Percentiles rank a stretch among this genome's conserved stretches.
Conservation (phyloP, 2,888 invertebrate genomes). For the Caenorhabditis uteleia region DNA sequence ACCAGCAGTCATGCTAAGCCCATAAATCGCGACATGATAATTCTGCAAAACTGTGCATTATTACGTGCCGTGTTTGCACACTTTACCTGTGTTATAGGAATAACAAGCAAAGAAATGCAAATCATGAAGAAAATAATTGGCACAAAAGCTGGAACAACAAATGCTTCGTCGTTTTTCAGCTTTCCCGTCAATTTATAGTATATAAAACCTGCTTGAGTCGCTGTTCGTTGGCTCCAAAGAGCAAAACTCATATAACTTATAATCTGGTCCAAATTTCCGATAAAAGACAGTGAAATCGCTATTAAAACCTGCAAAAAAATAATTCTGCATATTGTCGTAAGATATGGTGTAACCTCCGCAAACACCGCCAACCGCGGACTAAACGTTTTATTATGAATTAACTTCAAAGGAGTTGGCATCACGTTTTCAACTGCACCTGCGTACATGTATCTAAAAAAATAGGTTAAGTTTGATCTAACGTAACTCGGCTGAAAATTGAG, state of each 20-base stretch:
- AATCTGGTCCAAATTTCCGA: conserved; percentile 61
- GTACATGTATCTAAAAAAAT: conserved; percentile 37
- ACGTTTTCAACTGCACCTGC: conserved; percentile 25
- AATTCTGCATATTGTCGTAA: neutral
- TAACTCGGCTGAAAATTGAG: too few relatives aligned
- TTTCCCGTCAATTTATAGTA: conserved; percentile 39
- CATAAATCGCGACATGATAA: conserved; percentile 57
- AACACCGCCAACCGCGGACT: conserved; percentile 60
- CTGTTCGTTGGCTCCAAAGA: conserved; percentile 55
- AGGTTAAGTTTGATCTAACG: too few relatives aligned
- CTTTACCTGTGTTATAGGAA: conserved; percentile 53
- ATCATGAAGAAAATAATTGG: conserved; percentile 55
- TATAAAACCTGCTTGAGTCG: conserved; percentile 48
- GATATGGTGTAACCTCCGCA: conserved; percentile 39
- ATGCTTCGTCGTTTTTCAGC: too few relatives aligned
- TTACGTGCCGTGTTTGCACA: too few relatives aligned
- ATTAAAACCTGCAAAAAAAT: conserved; percentile 45
- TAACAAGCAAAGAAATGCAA: conserved; percentile 55
- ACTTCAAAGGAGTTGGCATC: conserved; percentile 47
- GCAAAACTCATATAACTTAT: conserved; percentile 65
- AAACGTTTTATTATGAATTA: conserved; percentile 43
- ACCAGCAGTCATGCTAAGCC: conserved; percentile 42
- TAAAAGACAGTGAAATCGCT: conserved; percentile 55
- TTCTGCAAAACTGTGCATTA: too few relatives aligned
- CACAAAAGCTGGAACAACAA: conserved; percentile 55